These are phyloP conservation scores for Phrynocephalus forsythii DNA, from an alignment of 2,797 vertebrate genomes.

Conservation along the genomic window DNA sequence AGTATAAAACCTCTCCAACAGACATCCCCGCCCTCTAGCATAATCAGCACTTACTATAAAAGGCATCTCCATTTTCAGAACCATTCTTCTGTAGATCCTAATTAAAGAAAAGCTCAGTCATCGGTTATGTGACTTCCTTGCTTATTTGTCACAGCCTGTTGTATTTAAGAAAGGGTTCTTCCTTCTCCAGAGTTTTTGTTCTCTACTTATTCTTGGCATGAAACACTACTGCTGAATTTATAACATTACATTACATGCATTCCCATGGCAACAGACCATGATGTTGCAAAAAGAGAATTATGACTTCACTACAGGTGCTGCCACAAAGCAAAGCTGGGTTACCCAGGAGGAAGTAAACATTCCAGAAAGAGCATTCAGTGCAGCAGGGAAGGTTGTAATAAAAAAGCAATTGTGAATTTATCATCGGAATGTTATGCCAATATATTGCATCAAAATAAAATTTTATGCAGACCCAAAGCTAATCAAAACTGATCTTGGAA, in stretches of 20 bases:
- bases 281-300: constrained; percentile 43
- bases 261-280: constrained; percentile 40
- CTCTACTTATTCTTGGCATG: neutral
- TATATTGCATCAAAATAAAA: neutral
- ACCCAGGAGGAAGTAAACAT: constrained; percentile 32
- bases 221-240: constrained; percentile 8
- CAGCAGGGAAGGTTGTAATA: neutral
- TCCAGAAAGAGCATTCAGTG: constrained; percentile 15
- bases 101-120: constrained; percentile 29
- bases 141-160: constrained; percentile 24
- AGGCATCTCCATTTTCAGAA: constrained; percentile 31
- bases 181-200: neutral
- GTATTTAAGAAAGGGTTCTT: constrained; percentile 15
- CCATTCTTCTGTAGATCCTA: constrained; percentile 23
- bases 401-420: neutral
- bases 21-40: constrained; percentile 4
- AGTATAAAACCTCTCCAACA: constrained; percentile 25
- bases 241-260: constrained; percentile 27
- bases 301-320: constrained; percentile 37
- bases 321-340: constrained; percentile 17
- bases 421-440: neutral
- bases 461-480: neutral
- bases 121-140: neutral
- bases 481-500: neutral
- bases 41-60: constrained; percentile 37